phyloP scores from a whole-genome alignment of 2,113 vertebrate species.

The Apistogramma diplotaenia region DNA sequence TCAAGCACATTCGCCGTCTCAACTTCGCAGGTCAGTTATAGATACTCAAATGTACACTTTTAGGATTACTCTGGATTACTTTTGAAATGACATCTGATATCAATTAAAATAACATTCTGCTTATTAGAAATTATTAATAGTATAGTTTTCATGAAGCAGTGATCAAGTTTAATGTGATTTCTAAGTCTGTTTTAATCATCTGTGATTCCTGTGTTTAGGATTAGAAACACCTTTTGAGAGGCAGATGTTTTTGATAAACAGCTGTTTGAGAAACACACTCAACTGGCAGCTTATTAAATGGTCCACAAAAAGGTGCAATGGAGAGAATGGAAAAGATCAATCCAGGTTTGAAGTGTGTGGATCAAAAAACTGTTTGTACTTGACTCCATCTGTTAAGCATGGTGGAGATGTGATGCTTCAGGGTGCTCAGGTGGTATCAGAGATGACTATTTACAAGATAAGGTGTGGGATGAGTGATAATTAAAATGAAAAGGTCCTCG shows the following conservation, averaged over 20 bases:
- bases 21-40: conserved; percentile 90
- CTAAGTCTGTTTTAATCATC: background rate
- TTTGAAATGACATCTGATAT: background rate
- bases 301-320: background rate
- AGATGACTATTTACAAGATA: background rate
- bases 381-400: background rate
- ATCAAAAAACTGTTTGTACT: background rate
- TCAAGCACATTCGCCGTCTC: conserved; percentile 92
- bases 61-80: background rate
- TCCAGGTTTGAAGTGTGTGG: background rate
- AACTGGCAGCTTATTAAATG: background rate
- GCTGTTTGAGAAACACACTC: background rate
- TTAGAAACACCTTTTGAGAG: background rate
- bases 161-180: background rate
- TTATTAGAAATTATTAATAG: background rate
- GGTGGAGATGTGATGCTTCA: background rate
- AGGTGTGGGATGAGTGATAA: background rate
- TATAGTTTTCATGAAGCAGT: background rate
- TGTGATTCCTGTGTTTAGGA: background rate
- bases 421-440: background rate
- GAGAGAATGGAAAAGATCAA: background rate
- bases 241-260: background rate
- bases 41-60: background rate
- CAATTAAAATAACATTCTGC: background rate
- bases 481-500: background rate